phyloP scores from a whole-genome alignment of 1,140 invertebrate genomes.

The Hirudo medicinalis region DNA sequence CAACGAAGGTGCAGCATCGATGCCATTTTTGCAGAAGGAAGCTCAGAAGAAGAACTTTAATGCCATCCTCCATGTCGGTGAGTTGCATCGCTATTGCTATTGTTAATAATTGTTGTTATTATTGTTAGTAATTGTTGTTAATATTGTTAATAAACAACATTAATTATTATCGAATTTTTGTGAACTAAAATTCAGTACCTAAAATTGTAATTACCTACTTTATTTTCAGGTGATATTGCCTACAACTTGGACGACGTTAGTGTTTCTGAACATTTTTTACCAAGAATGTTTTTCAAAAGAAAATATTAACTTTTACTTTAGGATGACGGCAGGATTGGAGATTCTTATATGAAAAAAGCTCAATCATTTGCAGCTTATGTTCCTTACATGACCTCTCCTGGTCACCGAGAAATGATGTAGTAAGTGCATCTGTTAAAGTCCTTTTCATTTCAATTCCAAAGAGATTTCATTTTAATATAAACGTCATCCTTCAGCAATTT shows the following conservation, averaged over 20 bases:
- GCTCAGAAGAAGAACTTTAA: slow-evolving; percentile 64
- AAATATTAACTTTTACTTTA: not conserved
- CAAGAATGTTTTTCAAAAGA: no score
- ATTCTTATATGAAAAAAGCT: slow-evolving; percentile 29
- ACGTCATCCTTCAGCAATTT: slow-evolving; percentile 59
- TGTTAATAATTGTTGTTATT: no score
- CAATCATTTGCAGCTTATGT: slow-evolving; percentile 37
- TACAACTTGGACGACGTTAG: slow-evolving; percentile 70
- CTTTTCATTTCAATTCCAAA: not conserved
- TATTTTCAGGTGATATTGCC: slow-evolving; percentile 66
- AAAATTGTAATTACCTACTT: slow-evolving; percentile 29
- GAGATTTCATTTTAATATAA: not conserved
- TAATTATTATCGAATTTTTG: no score
- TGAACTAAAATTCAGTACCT: no score
- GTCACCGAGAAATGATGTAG: slow-evolving; percentile 40
- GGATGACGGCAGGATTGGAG: slow-evolving; percentile 23
- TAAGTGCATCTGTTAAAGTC: slow-evolving; percentile 25
- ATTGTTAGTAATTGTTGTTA: no score
- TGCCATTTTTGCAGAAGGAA: slow-evolving; percentile 65
- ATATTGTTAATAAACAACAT: no score
- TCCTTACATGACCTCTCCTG: slow-evolving; percentile 41
- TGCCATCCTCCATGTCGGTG: slow-evolving; percentile 64
- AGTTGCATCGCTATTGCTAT: not conserved
- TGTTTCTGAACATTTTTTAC: not conserved
- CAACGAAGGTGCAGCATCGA: slow-evolving; percentile 67